Percentiles rank a stretch among this genome's conserved stretches.
phyloP scores from a whole-genome alignment of 2,797 vertebrate genomes.

The Anniella stebbinsi region DNA sequence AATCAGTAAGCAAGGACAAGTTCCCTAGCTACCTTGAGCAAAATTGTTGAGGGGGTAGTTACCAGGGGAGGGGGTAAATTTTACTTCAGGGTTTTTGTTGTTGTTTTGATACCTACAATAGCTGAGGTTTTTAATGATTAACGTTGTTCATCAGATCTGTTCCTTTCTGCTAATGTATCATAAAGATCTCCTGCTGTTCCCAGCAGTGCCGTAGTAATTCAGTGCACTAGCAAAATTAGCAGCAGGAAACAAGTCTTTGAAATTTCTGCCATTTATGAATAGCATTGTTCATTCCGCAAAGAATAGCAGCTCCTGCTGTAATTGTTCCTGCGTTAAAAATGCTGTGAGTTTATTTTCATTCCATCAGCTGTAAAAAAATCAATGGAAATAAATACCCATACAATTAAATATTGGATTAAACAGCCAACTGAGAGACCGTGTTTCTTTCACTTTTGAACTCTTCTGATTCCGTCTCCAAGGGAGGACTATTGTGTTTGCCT shows the following conservation, averaged over 20 bases:
- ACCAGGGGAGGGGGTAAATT: neutral
- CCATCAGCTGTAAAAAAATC: constrained; percentile 64
- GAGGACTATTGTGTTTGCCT: constrained; percentile 56
- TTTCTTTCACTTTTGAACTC: constrained; percentile 68
- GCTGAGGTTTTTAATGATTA: constrained; percentile 76
- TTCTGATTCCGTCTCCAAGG: constrained; percentile 48
- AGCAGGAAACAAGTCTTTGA: constrained; percentile 80
- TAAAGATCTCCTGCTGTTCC: constrained; percentile 76
- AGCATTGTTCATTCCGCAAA: constrained; percentile 77
- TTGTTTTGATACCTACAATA: constrained; percentile 54
- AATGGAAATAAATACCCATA: constrained; percentile 75
- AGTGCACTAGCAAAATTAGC: constrained; percentile 78
- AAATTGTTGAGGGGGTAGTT: constrained; percentile 14
- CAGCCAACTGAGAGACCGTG: constrained; percentile 57
- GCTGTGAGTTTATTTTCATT: constrained; percentile 70
- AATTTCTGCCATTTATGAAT: constrained; percentile 78
- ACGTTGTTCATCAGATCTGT: constrained; percentile 73
- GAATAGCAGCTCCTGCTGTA: constrained; percentile 69
- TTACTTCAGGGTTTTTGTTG: constrained; percentile 5
- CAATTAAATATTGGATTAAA: constrained; percentile 74
- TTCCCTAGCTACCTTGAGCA: constrained; percentile 44
- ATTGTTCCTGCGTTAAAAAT: constrained; percentile 71
- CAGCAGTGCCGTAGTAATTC: constrained; percentile 78
- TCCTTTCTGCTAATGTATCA: constrained; percentile 71
- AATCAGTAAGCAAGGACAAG: constrained; percentile 35